These are phyloP conservation scores for Lithophane semibrunnea DNA, from an alignment of 2,888 invertebrate genomes.

Conservation along the genomic window DNA sequence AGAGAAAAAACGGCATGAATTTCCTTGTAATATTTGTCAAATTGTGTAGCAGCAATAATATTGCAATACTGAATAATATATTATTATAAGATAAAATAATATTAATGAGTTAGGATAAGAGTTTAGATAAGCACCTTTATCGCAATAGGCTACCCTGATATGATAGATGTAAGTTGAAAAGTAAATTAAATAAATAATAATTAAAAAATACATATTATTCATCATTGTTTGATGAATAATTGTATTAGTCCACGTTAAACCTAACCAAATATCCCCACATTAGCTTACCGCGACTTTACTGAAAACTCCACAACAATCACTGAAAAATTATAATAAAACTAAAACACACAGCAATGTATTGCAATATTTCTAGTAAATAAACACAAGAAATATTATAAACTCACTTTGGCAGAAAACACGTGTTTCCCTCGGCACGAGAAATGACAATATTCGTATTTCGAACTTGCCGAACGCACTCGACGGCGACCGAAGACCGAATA, in stretches of 20 bases:
- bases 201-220: not conserved
- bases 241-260: conserved; percentile 12
- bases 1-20: not conserved
- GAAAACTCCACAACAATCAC: conserved; percentile 63
- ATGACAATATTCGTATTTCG: conserved; percentile 58
- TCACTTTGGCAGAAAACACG: conserved; percentile 71
- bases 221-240: no score
- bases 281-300: conserved; percentile 54
- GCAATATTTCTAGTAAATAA: conserved; percentile 39
- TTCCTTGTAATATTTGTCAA: not conserved
- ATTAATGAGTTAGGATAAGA: not conserved
- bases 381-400: conserved; percentile 62
- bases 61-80: not conserved
- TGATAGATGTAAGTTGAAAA: no score
- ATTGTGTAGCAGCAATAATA: not conserved
- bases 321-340: conserved; percentile 41
- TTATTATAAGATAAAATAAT: not conserved
- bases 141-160: no score
- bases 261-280: conserved; percentile 46
- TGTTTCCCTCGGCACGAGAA: conserved; percentile 67
- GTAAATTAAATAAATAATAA: not conserved
- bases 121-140: no score
- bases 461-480: conserved; percentile 68
- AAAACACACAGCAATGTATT: conserved; percentile 37
- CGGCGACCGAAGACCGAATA: conserved; percentile 77